A percentile compares a stretch with the other conserved stretches of the same genome.
Evolutionary conservation across 2,797 vertebrate genomes (phyloP).

Genomic region (Gorsachius magnificus): DNA sequence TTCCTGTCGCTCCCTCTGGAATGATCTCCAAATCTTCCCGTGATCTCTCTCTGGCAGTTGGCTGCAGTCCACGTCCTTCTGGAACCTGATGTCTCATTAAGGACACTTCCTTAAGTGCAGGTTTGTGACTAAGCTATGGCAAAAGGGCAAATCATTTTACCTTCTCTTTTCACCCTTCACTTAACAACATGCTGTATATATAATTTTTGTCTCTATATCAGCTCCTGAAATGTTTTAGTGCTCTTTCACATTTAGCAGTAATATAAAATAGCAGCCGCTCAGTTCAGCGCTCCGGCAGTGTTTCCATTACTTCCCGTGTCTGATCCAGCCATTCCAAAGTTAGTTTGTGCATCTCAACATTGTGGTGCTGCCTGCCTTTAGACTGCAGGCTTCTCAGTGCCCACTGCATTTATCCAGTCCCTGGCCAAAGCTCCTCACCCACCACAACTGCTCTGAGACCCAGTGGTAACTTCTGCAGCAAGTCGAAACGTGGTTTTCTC

Average conservation of each 20-base stretch:
- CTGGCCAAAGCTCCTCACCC: neutral
- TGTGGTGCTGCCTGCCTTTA: neutral
- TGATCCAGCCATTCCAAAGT: neutral
- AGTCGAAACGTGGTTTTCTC: neutral
- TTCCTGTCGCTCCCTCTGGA: neutral
- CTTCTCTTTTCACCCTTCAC: neutral
- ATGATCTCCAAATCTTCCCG: neutral
- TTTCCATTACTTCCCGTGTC: neutral
- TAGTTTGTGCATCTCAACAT: neutral
- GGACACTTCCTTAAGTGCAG: neutral
- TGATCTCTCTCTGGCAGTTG: neutral
- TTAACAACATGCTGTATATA: neutral
- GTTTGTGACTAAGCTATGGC: neutral
- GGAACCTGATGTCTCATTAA: conserved; percentile 3
- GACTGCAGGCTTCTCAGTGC: neutral
- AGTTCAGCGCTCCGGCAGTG: neutral
- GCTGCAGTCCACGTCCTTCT: neutral
- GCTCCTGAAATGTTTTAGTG: neutral
- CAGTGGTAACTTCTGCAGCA: neutral
- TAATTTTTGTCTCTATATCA: neutral
- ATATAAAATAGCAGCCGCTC: conserved; percentile 15
- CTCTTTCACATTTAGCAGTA: conserved; percentile 7
- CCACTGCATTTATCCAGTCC: neutral
- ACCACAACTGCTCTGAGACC: neutral
- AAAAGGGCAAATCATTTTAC: neutral